Evolutionary conservation across 2,888 invertebrate species (phyloP), one percentile per base, ranked within the genome.

Genomic region (Agrochola litura): DNA sequence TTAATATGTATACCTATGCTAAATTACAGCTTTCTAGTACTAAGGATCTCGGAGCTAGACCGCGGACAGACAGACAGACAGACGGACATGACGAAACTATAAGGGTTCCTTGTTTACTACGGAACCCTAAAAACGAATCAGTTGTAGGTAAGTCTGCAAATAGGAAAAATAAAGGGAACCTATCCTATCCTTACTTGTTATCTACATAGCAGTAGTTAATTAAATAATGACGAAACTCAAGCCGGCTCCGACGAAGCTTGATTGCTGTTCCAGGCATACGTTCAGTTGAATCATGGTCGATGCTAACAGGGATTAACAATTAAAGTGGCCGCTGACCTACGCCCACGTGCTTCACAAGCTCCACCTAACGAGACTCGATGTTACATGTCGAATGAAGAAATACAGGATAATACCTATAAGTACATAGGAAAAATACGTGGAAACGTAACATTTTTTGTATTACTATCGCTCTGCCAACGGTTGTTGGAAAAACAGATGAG

Each of bases 321-420:
- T 89, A 89, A 83, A 83, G 78, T 88, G 89, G 89, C 66, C 89
- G 87, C 84, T 90, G 91, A 91, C 88, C 90, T 77, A 16, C 89
- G 72, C 91, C 91, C 86, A 91, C 91, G 77, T 75, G 46, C 25
- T 69, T 41, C 70, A 56, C 85, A 64, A 75, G 63, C 30, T 76
- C 43, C 46, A 67, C 70, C 58, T 86, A 83, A 71, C 71, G 41
- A 72, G 37, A 49, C 16, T 30, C 54, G 19, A 49, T 68, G 56
- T 52, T 60, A n/a, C 9, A n/a, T 43, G 30, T 41, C 12, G 30
- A 52, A 16, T 61, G 54, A 46, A 30, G 43, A 6, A 56, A 37
- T 16, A 76, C 16, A 56, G 43, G 10, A 64, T 30, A 30, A 30
- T 30, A 30, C 30, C 30, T 30, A 30, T 9, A 46, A 16, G 46